Percentiles rank a stretch among this genome's conserved stretches.
These are phyloP conservation scores for Ostrea denselamellosa DNA, from an alignment of 1,140 invertebrate species.

Conservation along the genomic window DNA sequence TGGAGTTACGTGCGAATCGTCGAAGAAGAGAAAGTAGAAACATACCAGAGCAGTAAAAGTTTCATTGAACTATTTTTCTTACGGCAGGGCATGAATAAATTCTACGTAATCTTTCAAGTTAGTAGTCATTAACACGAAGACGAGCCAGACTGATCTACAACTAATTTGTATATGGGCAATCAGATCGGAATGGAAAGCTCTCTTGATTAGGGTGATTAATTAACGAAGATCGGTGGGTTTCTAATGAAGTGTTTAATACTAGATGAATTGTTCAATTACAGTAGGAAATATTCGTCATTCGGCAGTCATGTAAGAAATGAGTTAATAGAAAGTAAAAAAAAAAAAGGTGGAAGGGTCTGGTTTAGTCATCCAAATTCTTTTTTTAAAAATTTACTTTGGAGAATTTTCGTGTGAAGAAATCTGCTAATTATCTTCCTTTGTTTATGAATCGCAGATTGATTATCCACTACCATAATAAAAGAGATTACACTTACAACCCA, in stretches of 20 bases:
- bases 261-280: constrained; percentile 26
- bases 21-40: not conserved
- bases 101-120: not conserved
- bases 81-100: not conserved
- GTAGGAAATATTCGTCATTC: constrained; percentile 30
- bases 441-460: too few species aligned
- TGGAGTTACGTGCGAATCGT: not conserved
- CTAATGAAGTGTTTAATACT: constrained; percentile 34
- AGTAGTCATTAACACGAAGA: not conserved
- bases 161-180: not conserved
- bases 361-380: not conserved
- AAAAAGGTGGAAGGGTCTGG: not conserved
- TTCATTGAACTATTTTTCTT: not conserved
- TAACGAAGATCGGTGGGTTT: constrained; percentile 12
- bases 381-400: not conserved
- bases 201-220: constrained; percentile 34
- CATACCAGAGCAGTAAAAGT: not conserved
- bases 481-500: too few species aligned
- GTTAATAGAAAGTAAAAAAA: too few species aligned
- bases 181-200: constrained; percentile 17
- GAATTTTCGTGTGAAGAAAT: not conserved
- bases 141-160: not conserved
- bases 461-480: too few species aligned
- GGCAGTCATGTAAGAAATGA: not conserved
- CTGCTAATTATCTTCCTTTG: too few species aligned